These are phyloP conservation scores for Sturnus vulgaris DNA, from an alignment of 2,113 vertebrate species.

Conservation along the genomic window DNA sequence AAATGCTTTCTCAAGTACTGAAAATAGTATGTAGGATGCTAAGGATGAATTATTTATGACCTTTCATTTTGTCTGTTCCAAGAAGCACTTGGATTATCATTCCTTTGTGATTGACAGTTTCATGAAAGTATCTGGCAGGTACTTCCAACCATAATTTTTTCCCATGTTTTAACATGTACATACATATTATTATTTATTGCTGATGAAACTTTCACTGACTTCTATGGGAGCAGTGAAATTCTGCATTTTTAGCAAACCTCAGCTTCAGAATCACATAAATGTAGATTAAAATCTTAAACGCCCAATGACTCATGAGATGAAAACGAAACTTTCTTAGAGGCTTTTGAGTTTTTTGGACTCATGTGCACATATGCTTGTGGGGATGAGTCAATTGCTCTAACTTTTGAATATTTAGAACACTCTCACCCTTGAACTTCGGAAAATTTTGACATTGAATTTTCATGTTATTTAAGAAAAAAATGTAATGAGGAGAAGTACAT, in stretches of 20 bases:
- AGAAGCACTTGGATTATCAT: not conserved
- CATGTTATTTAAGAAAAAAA: not conserved
- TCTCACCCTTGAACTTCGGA: not conserved
- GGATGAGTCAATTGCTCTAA: constrained; percentile 16
- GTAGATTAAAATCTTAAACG: not conserved
- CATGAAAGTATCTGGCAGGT: not conserved
- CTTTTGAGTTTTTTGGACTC: not conserved
- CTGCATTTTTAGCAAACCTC: not conserved
- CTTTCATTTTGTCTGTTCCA: not conserved
- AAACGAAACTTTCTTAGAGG: not conserved
- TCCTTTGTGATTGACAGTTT: not conserved
- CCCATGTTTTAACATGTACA: not conserved
- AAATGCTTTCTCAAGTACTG: not conserved
- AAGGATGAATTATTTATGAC: not conserved
- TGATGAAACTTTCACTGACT: not conserved
- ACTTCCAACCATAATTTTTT: not conserved
- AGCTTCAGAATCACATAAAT: not conserved
- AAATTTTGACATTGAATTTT: constrained; percentile 7
- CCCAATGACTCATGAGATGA: constrained; percentile 1
- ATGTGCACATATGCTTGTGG: constrained; percentile 7
- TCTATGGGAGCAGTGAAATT: not conserved
- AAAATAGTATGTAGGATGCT: not conserved
- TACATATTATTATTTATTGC: not conserved
- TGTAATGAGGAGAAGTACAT: not conserved
- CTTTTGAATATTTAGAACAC: not conserved